Percentiles rank a stretch among this genome's conserved stretches.
These are phyloP conservation scores for Chrosomus eos DNA, from an alignment of 2,797 vertebrate genomes.

Conservation along the genomic window DNA sequence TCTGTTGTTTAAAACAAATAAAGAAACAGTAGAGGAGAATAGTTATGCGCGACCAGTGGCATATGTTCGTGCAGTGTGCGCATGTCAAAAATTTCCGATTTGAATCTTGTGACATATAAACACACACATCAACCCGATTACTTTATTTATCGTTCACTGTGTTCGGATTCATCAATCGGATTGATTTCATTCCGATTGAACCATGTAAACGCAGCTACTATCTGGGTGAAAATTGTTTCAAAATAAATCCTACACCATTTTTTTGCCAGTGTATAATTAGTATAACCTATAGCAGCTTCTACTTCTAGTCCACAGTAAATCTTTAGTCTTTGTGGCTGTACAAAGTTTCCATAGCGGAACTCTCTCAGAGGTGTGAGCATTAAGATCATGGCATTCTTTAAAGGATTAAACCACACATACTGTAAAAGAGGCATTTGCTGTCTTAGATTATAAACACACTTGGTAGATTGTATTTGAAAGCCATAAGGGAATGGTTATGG, in stretches of 20 bases:
- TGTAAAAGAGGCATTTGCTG: conserved; percentile 3
- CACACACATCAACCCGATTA: no score
- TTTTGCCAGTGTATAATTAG: not conserved
- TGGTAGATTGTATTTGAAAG: not conserved
- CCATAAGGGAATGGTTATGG: not conserved
- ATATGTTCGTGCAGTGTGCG: no score
- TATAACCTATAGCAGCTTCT: not conserved
- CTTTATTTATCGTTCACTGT: no score
- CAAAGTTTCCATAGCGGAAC: not conserved
- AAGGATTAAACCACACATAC: conserved; percentile 1
- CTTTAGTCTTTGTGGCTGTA: not conserved
- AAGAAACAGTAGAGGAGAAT: no score
- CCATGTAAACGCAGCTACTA: no score
- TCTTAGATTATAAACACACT: conserved; percentile 18
- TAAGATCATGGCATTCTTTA: conserved; percentile 11
- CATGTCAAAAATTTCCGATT: no score
- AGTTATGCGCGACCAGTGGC: no score
- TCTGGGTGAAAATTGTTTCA: not conserved
- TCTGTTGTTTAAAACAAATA: no score
- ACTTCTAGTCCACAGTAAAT: not conserved
- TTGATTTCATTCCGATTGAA: no score
- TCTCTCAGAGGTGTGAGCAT: not conserved
- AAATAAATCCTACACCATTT: not conserved
- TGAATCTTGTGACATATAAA: no score
- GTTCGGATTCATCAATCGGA: no score